Evolutionary conservation across 2,113 vertebrate species (phyloP).

Genomic region (Nesogale talazaci): DNA sequence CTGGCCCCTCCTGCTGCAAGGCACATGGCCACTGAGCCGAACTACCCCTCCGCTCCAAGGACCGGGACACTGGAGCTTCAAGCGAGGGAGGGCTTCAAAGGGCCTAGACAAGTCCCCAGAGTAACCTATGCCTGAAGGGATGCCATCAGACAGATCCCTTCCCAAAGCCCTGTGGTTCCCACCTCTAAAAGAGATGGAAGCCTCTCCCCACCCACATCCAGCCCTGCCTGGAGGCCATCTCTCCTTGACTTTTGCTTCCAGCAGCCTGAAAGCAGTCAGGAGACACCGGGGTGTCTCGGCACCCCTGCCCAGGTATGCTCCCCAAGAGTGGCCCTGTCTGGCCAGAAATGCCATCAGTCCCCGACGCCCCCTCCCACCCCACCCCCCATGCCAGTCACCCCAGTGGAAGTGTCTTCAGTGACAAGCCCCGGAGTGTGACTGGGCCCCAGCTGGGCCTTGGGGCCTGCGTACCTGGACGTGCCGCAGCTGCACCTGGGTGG

Average conservation of each 20-base stretch:
- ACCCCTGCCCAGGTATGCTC: neutral
- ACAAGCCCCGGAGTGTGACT: too few relatives aligned
- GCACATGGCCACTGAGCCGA: neutral
- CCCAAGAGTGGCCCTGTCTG: neutral
- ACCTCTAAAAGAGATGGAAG: neutral
- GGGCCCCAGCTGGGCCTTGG: accelerated
- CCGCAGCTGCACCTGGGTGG: conserved; percentile 88
- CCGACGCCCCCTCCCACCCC: too few relatives aligned
- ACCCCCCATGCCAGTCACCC: too few relatives aligned
- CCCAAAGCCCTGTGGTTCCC: too few relatives aligned
- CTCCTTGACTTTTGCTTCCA: neutral
- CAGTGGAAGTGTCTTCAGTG: neutral
- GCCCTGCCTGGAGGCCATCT: neutral
- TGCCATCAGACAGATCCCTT: too few relatives aligned
- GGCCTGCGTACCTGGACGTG: conserved; percentile 88
- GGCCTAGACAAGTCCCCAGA: neutral
- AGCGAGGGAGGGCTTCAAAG: neutral
- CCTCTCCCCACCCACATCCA: neutral
- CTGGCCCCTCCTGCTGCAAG: neutral
- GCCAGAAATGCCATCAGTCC: too few relatives aligned
- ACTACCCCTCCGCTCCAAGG: neutral
- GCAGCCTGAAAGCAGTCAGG: neutral
- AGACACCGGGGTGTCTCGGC: neutral
- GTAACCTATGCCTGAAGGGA: neutral
- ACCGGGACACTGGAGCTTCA: neutral